These are phyloP conservation scores for Toxotes lorentzi DNA, from an alignment of 2,797 vertebrate genomes.

Conservation along the genomic window DNA sequence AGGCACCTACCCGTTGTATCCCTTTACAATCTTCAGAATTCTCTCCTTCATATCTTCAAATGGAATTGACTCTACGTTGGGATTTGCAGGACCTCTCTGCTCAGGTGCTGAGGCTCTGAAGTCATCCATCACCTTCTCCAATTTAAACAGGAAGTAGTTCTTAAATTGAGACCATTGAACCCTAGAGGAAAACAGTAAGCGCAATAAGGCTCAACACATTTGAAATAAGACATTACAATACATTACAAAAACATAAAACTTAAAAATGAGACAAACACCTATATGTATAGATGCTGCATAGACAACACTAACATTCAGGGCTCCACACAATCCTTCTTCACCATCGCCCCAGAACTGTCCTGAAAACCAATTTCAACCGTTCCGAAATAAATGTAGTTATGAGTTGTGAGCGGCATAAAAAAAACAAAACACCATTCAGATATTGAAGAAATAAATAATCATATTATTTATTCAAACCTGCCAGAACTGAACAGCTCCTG, in stretches of 20 bases:
- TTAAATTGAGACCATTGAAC: constrained; percentile 99
- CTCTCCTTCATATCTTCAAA: constrained; percentile 99
- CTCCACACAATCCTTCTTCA: no score
- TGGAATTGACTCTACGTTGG: constrained; percentile 98
- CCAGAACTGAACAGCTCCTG: no score
- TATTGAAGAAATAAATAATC: no score
- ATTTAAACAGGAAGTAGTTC: constrained; percentile 98
- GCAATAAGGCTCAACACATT: background rate
- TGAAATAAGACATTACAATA: background rate
- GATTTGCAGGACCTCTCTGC: constrained; percentile 93
- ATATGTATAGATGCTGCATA: background rate
- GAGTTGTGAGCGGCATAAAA: no score
- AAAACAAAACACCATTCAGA: no score
- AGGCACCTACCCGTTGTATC: constrained; percentile 93
- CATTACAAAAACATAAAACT: background rate
- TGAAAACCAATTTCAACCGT: no score
- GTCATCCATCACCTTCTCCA: constrained; percentile 99
- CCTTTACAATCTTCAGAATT: constrained; percentile 97
- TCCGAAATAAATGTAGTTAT: no score
- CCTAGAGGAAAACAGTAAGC: constrained; percentile 75
- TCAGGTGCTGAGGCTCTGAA: constrained; percentile 95
- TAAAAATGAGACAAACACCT: background rate
- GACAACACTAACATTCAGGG: background rate
- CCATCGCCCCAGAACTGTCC: no score
- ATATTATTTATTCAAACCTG: no score